Evolutionary conservation across 1,140 invertebrate genomes (phyloP).

Genomic region (Drosophila repleta): DNA sequence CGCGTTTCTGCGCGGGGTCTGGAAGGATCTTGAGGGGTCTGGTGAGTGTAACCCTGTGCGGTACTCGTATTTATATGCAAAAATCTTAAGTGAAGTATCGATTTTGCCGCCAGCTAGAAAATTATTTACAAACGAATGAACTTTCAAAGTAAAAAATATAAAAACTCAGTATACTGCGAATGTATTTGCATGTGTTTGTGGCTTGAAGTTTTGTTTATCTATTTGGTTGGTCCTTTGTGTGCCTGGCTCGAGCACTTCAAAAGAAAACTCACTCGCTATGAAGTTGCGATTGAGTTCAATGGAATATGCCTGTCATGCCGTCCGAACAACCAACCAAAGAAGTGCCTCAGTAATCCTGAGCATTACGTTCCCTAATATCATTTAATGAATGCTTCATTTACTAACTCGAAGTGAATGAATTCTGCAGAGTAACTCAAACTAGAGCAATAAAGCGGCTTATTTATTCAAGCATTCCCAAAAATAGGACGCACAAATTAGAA

Average conservation of each 20-base stretch:
- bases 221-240: conserved; percentile 53
- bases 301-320: conserved; percentile 17
- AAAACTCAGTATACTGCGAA: conserved; percentile 23
- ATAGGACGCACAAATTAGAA: no score
- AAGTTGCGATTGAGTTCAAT: conserved; percentile 33
- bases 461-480: no score
- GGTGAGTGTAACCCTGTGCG: neutral
- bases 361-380: conserved; percentile 6
- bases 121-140: conserved; percentile 81
- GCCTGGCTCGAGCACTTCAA: conserved; percentile 51
- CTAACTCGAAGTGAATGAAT: neutral
- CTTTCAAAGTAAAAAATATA: conserved; percentile 53
- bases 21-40: no score
- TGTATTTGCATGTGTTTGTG: conserved; percentile 61
- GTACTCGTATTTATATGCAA: conserved; percentile 60
- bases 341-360: neutral
- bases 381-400: conserved; percentile 1
- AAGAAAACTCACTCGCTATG: conserved; percentile 40
- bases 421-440: neutral
- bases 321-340: neutral
- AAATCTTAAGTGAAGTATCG: conserved; percentile 78
- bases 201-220: conserved; percentile 67
- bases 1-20: neutral
- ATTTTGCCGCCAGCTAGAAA: conserved; percentile 72
- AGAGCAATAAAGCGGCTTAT: neutral